Base-by-base conservation (phyloP, 1,140 invertebrate species). In the Daktulosphaira vitifoliae region DNA sequence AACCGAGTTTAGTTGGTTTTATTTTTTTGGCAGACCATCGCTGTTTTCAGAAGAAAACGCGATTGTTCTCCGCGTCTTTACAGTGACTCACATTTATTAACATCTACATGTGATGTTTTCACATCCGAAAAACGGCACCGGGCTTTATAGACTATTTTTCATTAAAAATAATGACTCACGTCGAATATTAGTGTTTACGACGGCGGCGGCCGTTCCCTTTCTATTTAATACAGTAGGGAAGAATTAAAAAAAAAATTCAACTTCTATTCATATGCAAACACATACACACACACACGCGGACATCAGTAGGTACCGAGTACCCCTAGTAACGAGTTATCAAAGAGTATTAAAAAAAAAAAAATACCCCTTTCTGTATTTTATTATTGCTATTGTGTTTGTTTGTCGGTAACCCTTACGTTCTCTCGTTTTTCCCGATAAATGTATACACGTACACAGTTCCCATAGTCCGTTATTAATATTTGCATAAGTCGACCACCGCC, bases 241-340 rank as follows among this genome's bases (percentile, higher is more conserved):
- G 56, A 62, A 62, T 62, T 62, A 62, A 62, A 62, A 62, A 62
- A 62, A 46, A 56, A 42, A 54, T 46, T 16, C 15, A 46, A 62
- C 56, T 62, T 39, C 56, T 62, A 62, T 62, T 62, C 56, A 62
- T 62, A 62, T 62, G 56, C 56, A 62, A 62, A 62, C 54, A 62
- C 53, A 44, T 38, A 26, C 52, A 26, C 52, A 39, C 52, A n/a
- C 50, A 46, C 54, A 59, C n/a, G n/a, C n/a, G n/a, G n/a, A n/a
- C n/a, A n/a, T n/a, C n/a, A n/a, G n/a, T n/a, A n/a, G n/a, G 39
- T 44, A 59, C n/a, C 44, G 56, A 62, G 39, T 62, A 62, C 42
- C 39, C 51, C 50, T 18, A 48, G 56, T 62, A 48, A 62, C 42
- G 56, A 62, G 56, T 62, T 62, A 38, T 62, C 56, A 62, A 62